These are phyloP conservation scores for Dryococelus australis DNA, from an alignment of 2,888 invertebrate genomes.

Conservation along the genomic window DNA sequence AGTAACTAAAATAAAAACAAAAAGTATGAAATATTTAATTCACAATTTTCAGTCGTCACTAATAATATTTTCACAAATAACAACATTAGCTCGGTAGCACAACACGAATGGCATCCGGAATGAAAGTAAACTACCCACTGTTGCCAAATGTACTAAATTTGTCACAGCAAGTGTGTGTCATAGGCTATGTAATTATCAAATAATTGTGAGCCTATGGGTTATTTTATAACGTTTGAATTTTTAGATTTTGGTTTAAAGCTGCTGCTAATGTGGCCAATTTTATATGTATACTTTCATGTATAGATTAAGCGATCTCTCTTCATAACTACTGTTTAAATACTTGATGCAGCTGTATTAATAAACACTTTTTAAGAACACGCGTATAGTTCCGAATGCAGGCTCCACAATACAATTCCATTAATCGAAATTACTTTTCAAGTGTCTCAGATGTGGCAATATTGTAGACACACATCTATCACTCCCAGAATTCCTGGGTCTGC, in stretches of 20 bases:
- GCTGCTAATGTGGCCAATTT: too few relatives aligned
- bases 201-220: too few relatives aligned
- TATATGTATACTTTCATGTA: too few relatives aligned
- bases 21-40: background rate
- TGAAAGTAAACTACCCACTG: slow-evolving; percentile 43
- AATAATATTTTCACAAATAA: slow-evolving; percentile 22
- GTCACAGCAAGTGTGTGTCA: background rate
- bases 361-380: too few relatives aligned
- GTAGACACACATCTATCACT: slow-evolving; percentile 46
- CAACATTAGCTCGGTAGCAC: slow-evolving; percentile 11
- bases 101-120: slow-evolving; percentile 42
- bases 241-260: too few relatives aligned
- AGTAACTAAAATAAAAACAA: too few relatives aligned
- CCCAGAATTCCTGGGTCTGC: slow-evolving; percentile 50
- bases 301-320: too few relatives aligned
- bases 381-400: too few relatives aligned
- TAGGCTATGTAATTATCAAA: too few relatives aligned
- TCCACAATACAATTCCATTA: background rate
- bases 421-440: background rate
- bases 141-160: slow-evolving; percentile 41
- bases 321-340: too few relatives aligned
- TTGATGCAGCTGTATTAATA: too few relatives aligned
- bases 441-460: slow-evolving; percentile 41
- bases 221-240: too few relatives aligned
- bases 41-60: background rate